A percentile compares a stretch with the other conserved stretches of the same genome.
Conservation (phyloP, 2,797 vertebrate genomes). For the Poecilia gillii region DNA sequence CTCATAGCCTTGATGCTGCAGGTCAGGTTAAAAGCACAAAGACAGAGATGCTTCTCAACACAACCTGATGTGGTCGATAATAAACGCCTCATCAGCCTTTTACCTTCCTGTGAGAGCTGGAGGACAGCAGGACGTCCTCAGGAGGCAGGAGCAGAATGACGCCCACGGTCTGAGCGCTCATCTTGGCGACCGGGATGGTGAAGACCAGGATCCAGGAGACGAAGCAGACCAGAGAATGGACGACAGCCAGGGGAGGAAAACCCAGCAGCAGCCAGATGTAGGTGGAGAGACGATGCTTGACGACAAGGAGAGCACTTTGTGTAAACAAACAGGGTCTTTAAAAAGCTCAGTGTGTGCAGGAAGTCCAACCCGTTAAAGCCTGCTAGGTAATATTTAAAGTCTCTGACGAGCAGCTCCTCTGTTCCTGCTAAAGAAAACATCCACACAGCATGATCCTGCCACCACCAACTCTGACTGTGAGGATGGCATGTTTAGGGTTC, state of each 20-base stretch:
- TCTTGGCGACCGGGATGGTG: slow-evolving; percentile 85
- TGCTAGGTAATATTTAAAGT: background rate
- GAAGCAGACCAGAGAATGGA: slow-evolving; percentile 82
- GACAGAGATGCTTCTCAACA: background rate
- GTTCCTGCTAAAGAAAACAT: background rate
- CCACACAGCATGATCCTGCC: background rate
- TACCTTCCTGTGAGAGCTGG: slow-evolving; percentile 73
- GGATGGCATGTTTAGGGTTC: background rate
- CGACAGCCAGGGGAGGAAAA: slow-evolving; percentile 74
- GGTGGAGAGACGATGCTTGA: slow-evolving; percentile 66
- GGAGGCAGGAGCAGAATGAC: slow-evolving; percentile 81
- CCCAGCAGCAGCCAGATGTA: slow-evolving; percentile 82
- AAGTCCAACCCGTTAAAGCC: background rate
- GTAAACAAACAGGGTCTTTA: background rate
- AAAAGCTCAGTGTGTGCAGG: background rate
- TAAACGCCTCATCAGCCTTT: background rate
- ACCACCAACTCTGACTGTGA: background rate
- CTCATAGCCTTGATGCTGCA: slow-evolving; percentile 69
- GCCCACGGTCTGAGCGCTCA: slow-evolving; percentile 75
- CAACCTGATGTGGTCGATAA: background rate
- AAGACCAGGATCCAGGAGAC: slow-evolving; percentile 83
- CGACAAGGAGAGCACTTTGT: background rate
- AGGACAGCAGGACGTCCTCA: slow-evolving; percentile 67
- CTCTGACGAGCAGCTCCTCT: background rate
- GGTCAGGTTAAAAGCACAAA: slow-evolving; percentile 8